Conservation (phyloP, 2,113 vertebrate genomes). For the Stigmatopora nigra region DNA sequence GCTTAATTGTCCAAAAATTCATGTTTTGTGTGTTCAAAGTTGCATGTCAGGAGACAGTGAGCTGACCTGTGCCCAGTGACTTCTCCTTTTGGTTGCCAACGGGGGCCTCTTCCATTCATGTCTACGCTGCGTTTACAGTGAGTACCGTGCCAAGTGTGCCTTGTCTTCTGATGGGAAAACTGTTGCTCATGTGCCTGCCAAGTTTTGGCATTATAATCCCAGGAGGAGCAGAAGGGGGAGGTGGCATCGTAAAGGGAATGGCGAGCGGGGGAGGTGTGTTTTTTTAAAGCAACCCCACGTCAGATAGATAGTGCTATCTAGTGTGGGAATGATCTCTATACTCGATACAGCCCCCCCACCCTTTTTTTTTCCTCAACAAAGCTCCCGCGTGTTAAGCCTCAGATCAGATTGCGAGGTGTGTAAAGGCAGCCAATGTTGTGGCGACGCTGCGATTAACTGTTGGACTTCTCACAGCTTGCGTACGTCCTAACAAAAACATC, state of each 20-base stretch:
- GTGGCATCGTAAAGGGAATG: conserved; percentile 4
- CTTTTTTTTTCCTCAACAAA: background rate
- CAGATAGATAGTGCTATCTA: conserved; percentile 71
- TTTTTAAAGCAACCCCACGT: conserved; percentile 63
- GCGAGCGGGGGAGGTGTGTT: conserved; percentile 57
- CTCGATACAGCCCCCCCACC: background rate
- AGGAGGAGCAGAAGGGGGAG: conserved; percentile 5
- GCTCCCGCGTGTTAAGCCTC: conserved; percentile 26
- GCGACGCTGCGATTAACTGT: conserved; percentile 58
- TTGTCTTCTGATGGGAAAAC: conserved; percentile 68
- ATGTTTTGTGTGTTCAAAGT: background rate
- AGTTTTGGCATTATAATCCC: conserved; percentile 69
- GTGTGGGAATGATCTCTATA: conserved; percentile 56
- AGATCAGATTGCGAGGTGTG: conserved; percentile 64
- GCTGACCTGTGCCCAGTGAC: background rate
- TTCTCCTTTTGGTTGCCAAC: conserved; percentile 8
- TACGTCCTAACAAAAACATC: conserved; percentile 37
- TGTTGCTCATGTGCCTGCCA: conserved; percentile 73
- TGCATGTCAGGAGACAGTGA: background rate
- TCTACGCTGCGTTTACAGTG: conserved; percentile 62
- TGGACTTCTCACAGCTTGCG: conserved; percentile 64
- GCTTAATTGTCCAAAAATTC: background rate
- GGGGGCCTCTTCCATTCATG: conserved; percentile 35
- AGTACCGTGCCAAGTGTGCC: conserved; percentile 63
- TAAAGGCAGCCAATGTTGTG: conserved; percentile 50